Evolutionary conservation across 2,797 vertebrate genomes (phyloP).

Genomic region (Catharus ustulatus): DNA sequence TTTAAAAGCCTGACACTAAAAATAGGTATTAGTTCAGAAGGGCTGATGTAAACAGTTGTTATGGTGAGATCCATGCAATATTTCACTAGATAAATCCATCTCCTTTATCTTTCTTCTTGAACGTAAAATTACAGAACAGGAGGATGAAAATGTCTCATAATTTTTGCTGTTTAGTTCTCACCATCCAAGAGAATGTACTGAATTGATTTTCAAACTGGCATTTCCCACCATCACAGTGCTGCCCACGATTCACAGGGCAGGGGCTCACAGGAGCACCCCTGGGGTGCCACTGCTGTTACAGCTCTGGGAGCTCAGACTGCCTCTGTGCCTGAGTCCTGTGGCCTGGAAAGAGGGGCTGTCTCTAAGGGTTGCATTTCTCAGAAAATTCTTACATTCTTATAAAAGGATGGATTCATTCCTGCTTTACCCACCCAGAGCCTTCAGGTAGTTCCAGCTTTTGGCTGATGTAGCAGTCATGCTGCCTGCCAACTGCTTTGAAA

Average conservation of each 20-base stretch:
- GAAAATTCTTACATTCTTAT: not conserved
- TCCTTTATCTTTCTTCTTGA: not conserved
- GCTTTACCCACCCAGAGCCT: not conserved
- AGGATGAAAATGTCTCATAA: not conserved
- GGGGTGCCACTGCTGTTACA: rapidly evolving
- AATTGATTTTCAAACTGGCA: not conserved
- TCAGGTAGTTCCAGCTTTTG: not conserved
- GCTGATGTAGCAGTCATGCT: not conserved
- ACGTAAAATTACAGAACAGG: not conserved
- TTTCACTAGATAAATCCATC: not conserved
- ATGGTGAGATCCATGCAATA: not conserved
- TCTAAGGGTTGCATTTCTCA: not conserved
- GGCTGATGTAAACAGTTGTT: not conserved
- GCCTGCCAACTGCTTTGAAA: not conserved
- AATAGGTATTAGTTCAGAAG: conserved; percentile 1
- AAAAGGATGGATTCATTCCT: not conserved
- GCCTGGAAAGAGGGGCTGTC: not conserved
- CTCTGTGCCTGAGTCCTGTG: not conserved
- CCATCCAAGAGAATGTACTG: too few relatives aligned
- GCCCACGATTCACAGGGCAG: not conserved
- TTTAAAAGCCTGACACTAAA: conserved; percentile 12
- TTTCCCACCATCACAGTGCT: not conserved
- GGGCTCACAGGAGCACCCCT: not conserved
- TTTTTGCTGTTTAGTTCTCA: not conserved
- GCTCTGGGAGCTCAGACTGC: not conserved